phyloP scores from a whole-genome alignment of 2,797 vertebrate genomes.

The Sebastes kiyomatsui region DNA sequence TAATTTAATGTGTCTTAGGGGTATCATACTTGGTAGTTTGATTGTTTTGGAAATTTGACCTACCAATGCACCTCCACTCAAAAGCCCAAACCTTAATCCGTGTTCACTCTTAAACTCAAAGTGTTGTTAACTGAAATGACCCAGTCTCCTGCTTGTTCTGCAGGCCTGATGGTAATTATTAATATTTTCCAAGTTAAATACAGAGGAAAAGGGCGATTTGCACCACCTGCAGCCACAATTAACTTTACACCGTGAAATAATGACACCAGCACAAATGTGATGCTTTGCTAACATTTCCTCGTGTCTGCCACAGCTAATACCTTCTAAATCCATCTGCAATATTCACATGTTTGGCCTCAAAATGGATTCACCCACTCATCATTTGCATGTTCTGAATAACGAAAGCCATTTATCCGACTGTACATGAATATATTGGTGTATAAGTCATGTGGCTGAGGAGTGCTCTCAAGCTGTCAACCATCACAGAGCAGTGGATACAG shows the following conservation, averaged over 20 bases:
- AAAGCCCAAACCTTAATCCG: slow-evolving; percentile 34
- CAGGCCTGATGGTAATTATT: slow-evolving; percentile 4
- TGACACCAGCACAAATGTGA: slow-evolving; percentile 19
- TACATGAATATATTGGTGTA: slow-evolving; percentile 41
- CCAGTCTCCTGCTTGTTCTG: slow-evolving; percentile 16
- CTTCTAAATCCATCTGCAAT: slow-evolving; percentile 14
- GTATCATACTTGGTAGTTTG: neutral
- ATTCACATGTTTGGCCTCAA: neutral
- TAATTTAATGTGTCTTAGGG: neutral
- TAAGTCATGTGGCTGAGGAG: slow-evolving; percentile 83
- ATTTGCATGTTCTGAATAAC: slow-evolving; percentile 44
- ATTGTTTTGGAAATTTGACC: neutral
- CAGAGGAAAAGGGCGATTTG: slow-evolving; percentile 84
- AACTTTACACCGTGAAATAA: slow-evolving; percentile 50
- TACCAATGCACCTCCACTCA: slow-evolving; percentile 39
- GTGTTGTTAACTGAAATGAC: slow-evolving; percentile 10
- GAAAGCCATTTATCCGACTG: slow-evolving; percentile 25
- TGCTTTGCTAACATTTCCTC: slow-evolving; percentile 15
- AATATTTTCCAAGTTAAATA: slow-evolving; percentile 35
- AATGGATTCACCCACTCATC: slow-evolving; percentile 27
- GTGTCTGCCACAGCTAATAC: slow-evolving; percentile 9
- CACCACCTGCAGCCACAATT: slow-evolving; percentile 85
- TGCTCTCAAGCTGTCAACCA: slow-evolving; percentile 93
- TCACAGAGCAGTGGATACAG: slow-evolving; percentile 93
- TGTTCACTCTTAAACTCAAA: slow-evolving; percentile 15